Evolutionary conservation across 2,888 invertebrate genomes (phyloP).

Genomic region (Linnaemya tessellans): DNA sequence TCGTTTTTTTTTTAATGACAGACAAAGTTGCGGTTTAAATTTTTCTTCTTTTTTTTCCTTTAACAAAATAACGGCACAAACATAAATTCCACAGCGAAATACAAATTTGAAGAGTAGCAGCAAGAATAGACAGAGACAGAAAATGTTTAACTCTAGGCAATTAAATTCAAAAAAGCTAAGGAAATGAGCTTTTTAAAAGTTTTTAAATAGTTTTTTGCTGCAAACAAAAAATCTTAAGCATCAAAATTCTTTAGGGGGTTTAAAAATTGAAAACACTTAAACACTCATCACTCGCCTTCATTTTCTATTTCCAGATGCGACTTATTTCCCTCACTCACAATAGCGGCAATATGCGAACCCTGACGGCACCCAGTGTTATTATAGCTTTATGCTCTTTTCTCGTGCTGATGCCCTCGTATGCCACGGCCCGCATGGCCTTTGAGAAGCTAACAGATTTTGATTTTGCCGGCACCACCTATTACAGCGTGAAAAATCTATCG

Average conservation of each 20-base stretch:
- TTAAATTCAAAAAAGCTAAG: neutral
- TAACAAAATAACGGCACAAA: conserved; percentile 23
- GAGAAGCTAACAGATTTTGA: conserved; percentile 97
- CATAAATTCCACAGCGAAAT: neutral
- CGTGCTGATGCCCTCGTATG: conserved; percentile 73
- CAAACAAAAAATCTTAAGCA: conserved; percentile 4
- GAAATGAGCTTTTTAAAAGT: neutral
- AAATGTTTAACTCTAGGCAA: neutral
- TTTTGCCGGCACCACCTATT: conserved; percentile 95
- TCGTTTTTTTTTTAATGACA: conserved; percentile 51
- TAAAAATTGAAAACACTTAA: neutral
- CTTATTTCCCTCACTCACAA: conserved; percentile 60
- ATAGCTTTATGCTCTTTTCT: conserved; percentile 72
- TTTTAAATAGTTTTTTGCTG: neutral
- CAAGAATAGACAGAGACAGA: neutral
- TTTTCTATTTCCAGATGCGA: conserved; percentile 73
- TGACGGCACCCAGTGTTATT: conserved; percentile 57
- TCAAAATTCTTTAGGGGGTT: neutral
- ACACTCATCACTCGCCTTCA: neutral
- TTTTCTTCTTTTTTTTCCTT: too few relatives aligned
- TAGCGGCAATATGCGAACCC: conserved; percentile 42
- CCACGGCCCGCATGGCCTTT: conserved; percentile 92
- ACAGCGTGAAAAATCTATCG: conserved; percentile 95
- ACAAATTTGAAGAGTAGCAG: neutral
- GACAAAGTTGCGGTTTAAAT: conserved; percentile 61